Conservation (phyloP, 2,113 vertebrate genomes). For the Sphyrna mokarran region DNA sequence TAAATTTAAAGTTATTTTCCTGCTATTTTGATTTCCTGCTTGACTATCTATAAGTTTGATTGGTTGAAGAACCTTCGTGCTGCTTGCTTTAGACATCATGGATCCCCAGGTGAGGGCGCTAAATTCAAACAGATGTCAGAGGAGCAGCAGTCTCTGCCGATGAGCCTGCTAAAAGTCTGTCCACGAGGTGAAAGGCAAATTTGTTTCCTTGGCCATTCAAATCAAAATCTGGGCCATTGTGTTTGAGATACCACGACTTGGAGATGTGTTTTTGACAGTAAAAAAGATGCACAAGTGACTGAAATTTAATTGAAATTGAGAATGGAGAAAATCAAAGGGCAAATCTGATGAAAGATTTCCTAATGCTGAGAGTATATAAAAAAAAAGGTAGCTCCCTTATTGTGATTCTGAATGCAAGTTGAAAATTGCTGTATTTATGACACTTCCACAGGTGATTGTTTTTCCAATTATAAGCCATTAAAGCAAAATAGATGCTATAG, state of each 20-base stretch:
- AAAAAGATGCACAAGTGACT: background rate
- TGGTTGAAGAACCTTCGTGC: background rate
- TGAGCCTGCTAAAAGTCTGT: background rate
- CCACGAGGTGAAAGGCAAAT: background rate
- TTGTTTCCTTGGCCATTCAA: background rate
- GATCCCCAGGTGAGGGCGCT: background rate
- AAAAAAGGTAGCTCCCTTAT: background rate
- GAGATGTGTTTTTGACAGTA: slow-evolving; percentile 19
- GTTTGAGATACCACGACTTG: background rate
- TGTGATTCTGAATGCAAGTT: background rate
- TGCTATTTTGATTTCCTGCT: background rate
- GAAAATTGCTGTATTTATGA: background rate
- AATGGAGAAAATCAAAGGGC: background rate
- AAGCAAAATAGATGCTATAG: background rate
- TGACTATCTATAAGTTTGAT: background rate
- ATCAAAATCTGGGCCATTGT: background rate
- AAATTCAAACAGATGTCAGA: background rate
- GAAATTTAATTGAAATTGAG: background rate
- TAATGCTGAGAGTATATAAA: background rate
- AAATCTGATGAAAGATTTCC: background rate
- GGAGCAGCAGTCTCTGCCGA: background rate
- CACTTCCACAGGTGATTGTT: background rate
- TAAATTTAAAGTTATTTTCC: background rate
- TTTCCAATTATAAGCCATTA: background rate
- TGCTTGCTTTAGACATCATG: background rate